phyloP scores from a whole-genome alignment of 2,888 invertebrate species.

The Chrysopilus asiliformis region DNA sequence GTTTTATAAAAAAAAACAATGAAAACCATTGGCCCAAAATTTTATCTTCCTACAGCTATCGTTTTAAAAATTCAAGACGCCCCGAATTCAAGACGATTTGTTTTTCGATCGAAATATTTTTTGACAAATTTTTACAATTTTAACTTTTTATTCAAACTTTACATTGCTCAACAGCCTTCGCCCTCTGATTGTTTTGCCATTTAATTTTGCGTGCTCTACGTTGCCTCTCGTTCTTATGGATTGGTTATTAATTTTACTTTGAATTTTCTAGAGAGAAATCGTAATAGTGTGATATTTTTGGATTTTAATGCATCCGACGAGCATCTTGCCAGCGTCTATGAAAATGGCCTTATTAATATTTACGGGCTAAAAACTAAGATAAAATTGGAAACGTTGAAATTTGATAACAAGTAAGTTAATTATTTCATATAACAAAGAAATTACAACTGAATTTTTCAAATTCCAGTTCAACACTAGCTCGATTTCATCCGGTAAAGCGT shows the following conservation, averaged over 20 bases:
- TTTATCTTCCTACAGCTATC: too few species aligned
- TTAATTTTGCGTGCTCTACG: not conserved
- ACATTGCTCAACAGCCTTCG: too few species aligned
- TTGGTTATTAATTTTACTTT: not conserved
- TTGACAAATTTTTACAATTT: too few species aligned
- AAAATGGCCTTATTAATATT: conserved; percentile 28
- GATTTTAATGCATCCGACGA: conserved; percentile 33
- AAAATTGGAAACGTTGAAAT: conserved; percentile 25
- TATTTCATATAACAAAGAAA: not conserved
- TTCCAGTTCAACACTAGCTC: conserved; percentile 27
- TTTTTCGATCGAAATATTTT: too few species aligned
- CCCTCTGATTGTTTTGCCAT: too few species aligned
- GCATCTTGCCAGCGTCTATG: conserved; percentile 30
- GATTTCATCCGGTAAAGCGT: conserved; percentile 32
- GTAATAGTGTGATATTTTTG: conserved; percentile 26
- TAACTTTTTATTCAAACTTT: too few species aligned
- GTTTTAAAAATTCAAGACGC: too few species aligned
- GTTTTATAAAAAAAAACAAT: too few species aligned
- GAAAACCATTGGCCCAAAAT: too few species aligned
- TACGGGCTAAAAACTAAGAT: conserved; percentile 30
- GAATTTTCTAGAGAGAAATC: conserved; percentile 21
- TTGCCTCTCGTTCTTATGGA: not conserved
- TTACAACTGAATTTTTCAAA: not conserved
- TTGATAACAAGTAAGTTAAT: conserved; percentile 26
- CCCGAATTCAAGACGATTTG: too few species aligned